Conservation (phyloP, 2,888 invertebrate genomes). For the Drosophila subquinaria region DNA sequence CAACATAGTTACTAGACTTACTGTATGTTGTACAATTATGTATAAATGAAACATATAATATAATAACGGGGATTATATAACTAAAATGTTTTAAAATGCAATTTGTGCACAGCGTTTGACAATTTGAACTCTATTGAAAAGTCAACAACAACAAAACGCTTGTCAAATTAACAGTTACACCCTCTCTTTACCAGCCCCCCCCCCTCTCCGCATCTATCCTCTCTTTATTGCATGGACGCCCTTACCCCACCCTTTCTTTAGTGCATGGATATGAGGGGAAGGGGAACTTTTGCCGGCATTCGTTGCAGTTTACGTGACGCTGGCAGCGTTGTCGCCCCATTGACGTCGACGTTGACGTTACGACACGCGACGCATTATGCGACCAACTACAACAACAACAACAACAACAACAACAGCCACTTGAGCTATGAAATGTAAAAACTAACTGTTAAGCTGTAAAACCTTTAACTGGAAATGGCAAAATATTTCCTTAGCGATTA, state of each 20-base stretch:
- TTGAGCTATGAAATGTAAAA: conserved; percentile 36
- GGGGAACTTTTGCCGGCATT: conserved; percentile 39
- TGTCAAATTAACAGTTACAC: conserved; percentile 33
- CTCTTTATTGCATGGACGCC: no score
- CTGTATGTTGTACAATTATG: background rate
- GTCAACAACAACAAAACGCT: conserved; percentile 48
- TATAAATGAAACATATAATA: background rate
- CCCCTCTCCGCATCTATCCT: no score
- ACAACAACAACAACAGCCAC: conserved; percentile 26
- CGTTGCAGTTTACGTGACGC: conserved; percentile 65
- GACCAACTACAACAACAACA: conserved; percentile 44
- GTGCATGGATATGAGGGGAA: background rate
- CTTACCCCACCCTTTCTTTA: background rate
- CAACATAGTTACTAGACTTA: background rate
- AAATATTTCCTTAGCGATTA: conserved; percentile 52
- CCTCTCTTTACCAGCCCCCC: background rate
- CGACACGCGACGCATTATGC: conserved; percentile 77
- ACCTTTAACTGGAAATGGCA: conserved; percentile 59
- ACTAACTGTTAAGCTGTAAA: conserved; percentile 56
- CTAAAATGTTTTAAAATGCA: background rate
- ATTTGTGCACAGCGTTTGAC: conserved; percentile 16
- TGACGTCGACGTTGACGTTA: conserved; percentile 49
- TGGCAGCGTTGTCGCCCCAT: conserved; percentile 37
- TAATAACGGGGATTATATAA: conserved; percentile 13
- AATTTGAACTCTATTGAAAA: conserved; percentile 27